A percentile compares a stretch with the other conserved stretches of the same genome.
phyloP scores from a whole-genome alignment of 2,888 invertebrate species.

The Monoplex corrugatus region DNA sequence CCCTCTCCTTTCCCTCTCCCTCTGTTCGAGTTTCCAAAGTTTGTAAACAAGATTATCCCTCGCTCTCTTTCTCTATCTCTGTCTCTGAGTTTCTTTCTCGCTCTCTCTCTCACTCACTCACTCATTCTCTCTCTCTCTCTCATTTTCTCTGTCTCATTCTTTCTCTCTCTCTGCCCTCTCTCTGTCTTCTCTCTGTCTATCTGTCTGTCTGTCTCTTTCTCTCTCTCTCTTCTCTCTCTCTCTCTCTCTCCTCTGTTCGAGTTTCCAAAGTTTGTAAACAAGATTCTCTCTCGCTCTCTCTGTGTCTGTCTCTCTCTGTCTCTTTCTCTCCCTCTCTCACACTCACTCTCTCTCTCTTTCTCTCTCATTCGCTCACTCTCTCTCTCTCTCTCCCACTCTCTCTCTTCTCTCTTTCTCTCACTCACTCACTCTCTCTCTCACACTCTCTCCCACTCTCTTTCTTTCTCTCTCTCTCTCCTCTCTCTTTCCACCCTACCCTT shows the following conservation, averaged over 20 bases:
- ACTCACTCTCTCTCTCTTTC: too few species aligned
- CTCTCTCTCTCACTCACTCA: not conserved
- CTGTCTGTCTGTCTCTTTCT: not conserved
- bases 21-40: too few species aligned
- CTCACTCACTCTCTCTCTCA: too few species aligned
- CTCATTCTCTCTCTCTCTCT: not conserved
- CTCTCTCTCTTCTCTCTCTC: not conserved
- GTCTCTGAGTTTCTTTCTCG: too few species aligned
- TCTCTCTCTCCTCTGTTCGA: too few species aligned
- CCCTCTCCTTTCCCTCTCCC: too few species aligned
- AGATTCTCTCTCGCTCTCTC: too few species aligned
- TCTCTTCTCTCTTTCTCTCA: not conserved
- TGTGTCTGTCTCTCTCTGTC: constrained; percentile 11
- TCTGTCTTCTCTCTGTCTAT: not conserved
- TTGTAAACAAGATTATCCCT: too few species aligned
- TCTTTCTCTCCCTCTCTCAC: not conserved
- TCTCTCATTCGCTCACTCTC: too few species aligned
- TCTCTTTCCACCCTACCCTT: not conserved
- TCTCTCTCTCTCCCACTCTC: too few species aligned
- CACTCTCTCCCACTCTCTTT: too few species aligned
- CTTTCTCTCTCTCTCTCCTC: constrained; percentile 23
- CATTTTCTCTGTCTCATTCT: constrained; percentile 10
- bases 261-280: too few species aligned
- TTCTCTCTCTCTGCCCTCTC: constrained; percentile 7
- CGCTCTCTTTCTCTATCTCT: not conserved